These are phyloP conservation scores for Indri indri DNA, from an alignment of 2,113 vertebrate species.

Conservation along the genomic window DNA sequence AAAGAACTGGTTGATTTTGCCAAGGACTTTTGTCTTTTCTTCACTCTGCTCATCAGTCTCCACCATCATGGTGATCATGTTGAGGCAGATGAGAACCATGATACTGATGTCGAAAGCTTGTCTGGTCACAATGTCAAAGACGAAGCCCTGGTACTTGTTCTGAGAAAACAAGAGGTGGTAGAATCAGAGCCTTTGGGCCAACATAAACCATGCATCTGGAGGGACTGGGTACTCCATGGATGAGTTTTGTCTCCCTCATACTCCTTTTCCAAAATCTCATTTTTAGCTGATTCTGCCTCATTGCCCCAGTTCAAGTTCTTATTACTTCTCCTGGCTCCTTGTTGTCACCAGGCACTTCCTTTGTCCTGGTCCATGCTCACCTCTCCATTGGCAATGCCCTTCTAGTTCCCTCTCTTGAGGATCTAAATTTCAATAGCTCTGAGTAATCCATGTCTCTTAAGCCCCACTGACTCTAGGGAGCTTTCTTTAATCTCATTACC, in stretches of 20 bases:
- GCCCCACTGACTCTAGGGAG: not conserved
- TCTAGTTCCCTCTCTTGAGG: not conserved
- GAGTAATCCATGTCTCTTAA: not conserved
- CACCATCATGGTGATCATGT: slow-evolving; percentile 88
- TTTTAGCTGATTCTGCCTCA: not conserved
- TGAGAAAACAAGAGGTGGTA: slow-evolving; percentile 46
- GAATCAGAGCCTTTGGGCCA: not conserved
- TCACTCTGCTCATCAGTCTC: slow-evolving; percentile 80
- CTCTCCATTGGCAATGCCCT: not conserved
- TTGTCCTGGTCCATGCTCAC: not conserved
- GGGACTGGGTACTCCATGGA: not conserved
- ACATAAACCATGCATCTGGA: not conserved
- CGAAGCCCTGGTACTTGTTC: slow-evolving; percentile 85
- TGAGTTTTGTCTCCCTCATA: not conserved
- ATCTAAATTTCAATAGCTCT: not conserved
- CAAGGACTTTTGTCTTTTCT: slow-evolving; percentile 72
- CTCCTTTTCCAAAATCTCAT: not conserved
- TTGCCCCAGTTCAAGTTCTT: not conserved
- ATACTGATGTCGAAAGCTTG: slow-evolving; percentile 83
- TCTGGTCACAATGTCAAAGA: slow-evolving; percentile 82
- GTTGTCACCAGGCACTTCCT: not conserved
- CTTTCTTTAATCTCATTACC: not conserved
- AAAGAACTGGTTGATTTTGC: slow-evolving; percentile 84
- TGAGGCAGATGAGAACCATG: slow-evolving; percentile 87
- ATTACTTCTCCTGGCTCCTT: not conserved